These are phyloP conservation scores for Tokudaia tokunoshimensis DNA, from an alignment of 2,797 vertebrate genomes.

Conservation along the genomic window DNA sequence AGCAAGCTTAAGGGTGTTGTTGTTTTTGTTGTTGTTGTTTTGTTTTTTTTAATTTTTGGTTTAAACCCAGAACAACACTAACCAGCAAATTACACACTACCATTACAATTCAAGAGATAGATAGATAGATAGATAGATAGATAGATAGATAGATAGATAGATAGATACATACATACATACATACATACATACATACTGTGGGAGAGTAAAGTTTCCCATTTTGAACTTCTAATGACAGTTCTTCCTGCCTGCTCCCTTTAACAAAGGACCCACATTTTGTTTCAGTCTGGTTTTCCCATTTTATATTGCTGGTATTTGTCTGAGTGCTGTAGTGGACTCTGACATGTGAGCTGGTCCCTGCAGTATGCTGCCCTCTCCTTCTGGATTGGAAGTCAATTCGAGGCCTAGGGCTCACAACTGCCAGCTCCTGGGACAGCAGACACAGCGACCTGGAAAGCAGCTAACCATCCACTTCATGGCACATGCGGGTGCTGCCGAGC, in stretches of 20 bases:
- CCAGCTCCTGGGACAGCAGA: background rate
- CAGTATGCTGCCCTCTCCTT: background rate
- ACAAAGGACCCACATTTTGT: background rate
- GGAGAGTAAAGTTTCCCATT: constrained; percentile 26
- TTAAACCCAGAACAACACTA: background rate
- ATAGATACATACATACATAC: no score
- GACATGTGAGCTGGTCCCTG: background rate
- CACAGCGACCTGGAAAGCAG: background rate
- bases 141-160: background rate
- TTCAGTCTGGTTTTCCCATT: background rate
- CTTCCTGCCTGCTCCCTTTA: background rate
- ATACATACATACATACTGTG: background rate
- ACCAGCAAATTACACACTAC: constrained; percentile 3
- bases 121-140: background rate
- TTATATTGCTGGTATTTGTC: background rate
- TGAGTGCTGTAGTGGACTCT: background rate
- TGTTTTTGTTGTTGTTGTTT: background rate
- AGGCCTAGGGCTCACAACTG: background rate
- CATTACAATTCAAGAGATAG: background rate
- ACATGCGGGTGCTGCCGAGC: background rate
- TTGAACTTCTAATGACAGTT: background rate
- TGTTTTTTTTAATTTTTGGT: background rate
- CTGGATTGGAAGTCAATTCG: background rate
- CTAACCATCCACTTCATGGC: background rate
- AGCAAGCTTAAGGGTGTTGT: background rate